phyloP scores from a whole-genome alignment of 2,113 vertebrate species.

The Galbula dea region DNA sequence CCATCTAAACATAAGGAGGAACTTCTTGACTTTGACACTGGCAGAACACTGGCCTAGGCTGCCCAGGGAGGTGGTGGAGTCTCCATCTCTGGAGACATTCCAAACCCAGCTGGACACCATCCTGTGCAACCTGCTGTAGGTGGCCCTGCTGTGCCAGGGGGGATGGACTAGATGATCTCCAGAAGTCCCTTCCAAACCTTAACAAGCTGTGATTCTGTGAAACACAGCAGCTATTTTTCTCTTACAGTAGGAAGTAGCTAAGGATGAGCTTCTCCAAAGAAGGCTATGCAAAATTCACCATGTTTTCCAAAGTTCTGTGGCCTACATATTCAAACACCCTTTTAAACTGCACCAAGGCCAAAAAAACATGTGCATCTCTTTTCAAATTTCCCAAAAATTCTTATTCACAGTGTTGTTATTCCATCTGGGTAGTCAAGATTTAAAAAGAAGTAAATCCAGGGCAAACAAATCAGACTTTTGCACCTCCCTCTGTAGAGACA shows the following conservation, averaged over 20 bases:
- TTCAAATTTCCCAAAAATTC: constrained; percentile 10
- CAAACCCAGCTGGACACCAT: no score
- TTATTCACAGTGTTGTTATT: constrained; percentile 7
- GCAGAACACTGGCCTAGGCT: no score
- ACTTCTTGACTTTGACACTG: no score
- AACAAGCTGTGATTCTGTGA: no score
- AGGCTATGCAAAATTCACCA: not conserved
- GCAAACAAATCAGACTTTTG: constrained; percentile 53
- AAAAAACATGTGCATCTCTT: not conserved
- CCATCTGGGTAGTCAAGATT: constrained; percentile 32
- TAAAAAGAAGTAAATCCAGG: constrained; percentile 38
- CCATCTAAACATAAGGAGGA: no score
- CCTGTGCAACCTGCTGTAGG: no score
- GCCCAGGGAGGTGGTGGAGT: no score
- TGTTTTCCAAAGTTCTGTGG: constrained; percentile 5
- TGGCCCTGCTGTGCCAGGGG: no score
- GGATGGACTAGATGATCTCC: no score
- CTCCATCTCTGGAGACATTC: no score
- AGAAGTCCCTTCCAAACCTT: no score
- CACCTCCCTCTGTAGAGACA: constrained; percentile 18
- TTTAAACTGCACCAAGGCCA: not conserved
- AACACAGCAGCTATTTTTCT: no score
- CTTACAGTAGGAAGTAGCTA: not conserved
- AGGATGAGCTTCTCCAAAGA: constrained; percentile 13
- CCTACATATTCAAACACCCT: not conserved